Evolutionary conservation across 2,797 vertebrate species (phyloP).

Genomic region (Coreius guichenoti): DNA sequence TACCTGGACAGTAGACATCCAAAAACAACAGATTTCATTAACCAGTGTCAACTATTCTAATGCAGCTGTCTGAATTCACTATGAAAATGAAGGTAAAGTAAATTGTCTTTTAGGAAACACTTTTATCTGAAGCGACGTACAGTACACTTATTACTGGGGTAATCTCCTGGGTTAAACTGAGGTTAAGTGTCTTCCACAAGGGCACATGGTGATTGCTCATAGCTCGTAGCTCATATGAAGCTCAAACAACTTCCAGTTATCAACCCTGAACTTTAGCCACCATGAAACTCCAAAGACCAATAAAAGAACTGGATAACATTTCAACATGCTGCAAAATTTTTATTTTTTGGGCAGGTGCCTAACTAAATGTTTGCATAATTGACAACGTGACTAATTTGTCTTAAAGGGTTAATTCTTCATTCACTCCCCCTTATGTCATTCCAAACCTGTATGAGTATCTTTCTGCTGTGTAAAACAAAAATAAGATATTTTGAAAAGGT

Average conservation of each 20-base stretch:
- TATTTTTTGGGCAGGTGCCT: not conserved
- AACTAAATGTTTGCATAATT: not conserved
- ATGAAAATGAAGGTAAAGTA: not conserved
- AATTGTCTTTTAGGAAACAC: not conserved
- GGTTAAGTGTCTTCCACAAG: slow-evolving; percentile 6
- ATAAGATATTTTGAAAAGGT: no score
- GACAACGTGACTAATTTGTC: not conserved
- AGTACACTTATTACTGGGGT: not conserved
- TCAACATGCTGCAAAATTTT: not conserved
- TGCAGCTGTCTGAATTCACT: not conserved
- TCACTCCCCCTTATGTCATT: no score
- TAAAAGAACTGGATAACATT: not conserved
- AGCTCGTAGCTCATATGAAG: not conserved
- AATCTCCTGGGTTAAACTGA: slow-evolving; percentile 9
- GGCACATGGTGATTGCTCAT: not conserved
- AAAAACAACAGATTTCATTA: slow-evolving; percentile 1
- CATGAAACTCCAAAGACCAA: not conserved
- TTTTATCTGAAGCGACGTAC: not conserved
- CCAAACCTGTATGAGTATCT: no score
- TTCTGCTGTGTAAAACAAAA: no score
- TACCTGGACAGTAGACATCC: not conserved
- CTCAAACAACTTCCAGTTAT: not conserved
- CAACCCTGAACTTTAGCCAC: not conserved
- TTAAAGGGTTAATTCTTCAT: not conserved
- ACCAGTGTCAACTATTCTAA: not conserved